These are phyloP conservation scores for Leuctra nigra DNA, from an alignment of 2,888 invertebrate species.

Conservation along the genomic window DNA sequence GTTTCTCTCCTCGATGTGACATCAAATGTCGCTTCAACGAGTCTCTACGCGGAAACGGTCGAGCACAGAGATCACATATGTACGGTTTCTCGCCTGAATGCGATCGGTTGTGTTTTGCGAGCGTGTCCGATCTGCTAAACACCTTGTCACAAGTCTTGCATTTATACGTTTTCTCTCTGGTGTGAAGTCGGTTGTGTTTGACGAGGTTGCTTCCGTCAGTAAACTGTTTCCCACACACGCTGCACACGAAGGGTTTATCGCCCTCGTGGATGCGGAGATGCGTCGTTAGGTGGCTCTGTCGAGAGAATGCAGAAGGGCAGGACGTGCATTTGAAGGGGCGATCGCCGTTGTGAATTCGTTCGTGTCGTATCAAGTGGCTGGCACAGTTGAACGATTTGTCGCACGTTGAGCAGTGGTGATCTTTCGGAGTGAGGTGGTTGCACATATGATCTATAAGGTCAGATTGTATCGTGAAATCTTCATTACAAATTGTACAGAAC, in stretches of 20 bases:
- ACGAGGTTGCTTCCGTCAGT: background rate
- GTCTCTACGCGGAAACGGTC: background rate
- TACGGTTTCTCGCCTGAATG: background rate
- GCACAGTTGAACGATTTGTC: background rate
- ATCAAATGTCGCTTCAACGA: background rate
- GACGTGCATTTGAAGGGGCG: background rate
- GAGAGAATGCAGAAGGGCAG: background rate
- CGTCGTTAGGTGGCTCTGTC: background rate
- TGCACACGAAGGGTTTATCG: background rate
- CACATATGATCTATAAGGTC: no score
- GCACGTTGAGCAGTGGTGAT: background rate
- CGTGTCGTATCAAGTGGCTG: background rate
- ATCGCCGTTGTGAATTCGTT: background rate
- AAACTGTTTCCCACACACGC: background rate
- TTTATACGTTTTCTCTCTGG: background rate
- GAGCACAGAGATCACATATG: background rate
- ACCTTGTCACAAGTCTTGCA: background rate
- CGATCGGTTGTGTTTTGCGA: background rate
- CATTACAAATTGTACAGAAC: no score
- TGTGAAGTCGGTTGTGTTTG: background rate
- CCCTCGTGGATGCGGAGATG: background rate
- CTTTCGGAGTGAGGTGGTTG: background rate
- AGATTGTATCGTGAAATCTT: no score
- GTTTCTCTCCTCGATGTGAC: conserved; percentile 10
- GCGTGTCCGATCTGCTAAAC: background rate